phyloP scores from a whole-genome alignment of 1,140 invertebrate genomes.

The Heterodera schachtii region DNA sequence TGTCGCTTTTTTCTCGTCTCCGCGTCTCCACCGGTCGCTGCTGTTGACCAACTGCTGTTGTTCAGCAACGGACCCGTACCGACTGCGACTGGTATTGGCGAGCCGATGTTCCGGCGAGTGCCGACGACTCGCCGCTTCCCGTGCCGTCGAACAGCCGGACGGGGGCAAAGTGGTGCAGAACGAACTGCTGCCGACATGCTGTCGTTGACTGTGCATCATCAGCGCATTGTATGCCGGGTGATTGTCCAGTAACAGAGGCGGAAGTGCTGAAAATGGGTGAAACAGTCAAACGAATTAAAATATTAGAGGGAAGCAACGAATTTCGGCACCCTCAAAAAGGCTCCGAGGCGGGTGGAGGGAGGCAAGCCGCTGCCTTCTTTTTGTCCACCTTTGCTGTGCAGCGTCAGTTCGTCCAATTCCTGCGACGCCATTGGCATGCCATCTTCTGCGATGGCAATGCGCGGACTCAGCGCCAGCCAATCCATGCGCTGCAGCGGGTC shows the following conservation, averaged over 20 bases:
- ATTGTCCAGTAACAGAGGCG: not conserved
- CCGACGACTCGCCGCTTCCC: not conserved
- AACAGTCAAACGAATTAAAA: no score
- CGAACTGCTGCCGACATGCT: not conserved
- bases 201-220: not conserved
- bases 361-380: not conserved
- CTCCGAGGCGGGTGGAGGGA: no score
- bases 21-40: not conserved
- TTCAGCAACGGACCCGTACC: not conserved
- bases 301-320: no score
- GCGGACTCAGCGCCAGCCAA: slow-evolving; percentile 60
- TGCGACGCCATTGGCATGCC: slow-evolving; percentile 31
- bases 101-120: not conserved
- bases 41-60: not conserved
- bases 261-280: not conserved
- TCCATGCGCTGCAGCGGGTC: slow-evolving; percentile 56
- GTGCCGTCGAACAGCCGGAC: not conserved
- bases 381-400: not conserved
- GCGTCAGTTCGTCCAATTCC: not conserved
- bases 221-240: not conserved
- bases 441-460: slow-evolving; percentile 45
- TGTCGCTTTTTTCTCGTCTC: not conserved
- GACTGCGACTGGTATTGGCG: no score
- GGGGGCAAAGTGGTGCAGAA: not conserved
- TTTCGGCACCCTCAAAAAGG: no score